phyloP scores from a whole-genome alignment of 53 echinoderm and acorn worm species.

The Holothuria scabra region DNA sequence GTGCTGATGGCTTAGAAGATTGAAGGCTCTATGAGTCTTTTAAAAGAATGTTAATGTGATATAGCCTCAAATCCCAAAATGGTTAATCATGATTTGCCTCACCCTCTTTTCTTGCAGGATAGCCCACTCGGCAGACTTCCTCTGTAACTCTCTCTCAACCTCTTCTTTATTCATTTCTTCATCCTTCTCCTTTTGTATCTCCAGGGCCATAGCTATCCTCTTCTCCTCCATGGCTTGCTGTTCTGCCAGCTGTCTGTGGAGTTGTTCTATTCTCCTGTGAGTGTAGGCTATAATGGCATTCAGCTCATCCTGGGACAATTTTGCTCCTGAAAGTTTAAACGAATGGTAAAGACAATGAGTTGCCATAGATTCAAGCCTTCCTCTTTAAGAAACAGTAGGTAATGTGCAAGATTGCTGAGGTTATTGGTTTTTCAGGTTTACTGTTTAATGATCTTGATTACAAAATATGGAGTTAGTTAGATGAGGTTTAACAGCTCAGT shows the following conservation, averaged over 20 bases:
- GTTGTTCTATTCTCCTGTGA: slow-evolving; percentile 88
- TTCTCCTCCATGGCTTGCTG: slow-evolving; percentile 86
- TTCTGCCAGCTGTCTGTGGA: slow-evolving; percentile 88
- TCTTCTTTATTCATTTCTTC: slow-evolving; percentile 61
- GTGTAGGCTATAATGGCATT: slow-evolving; percentile 94
- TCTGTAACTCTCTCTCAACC: slow-evolving; percentile 75
- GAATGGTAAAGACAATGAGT: no score
- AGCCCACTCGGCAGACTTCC: slow-evolving; percentile 69
- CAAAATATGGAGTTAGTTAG: no score
- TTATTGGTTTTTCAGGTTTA: no score
- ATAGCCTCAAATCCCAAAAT: no score
- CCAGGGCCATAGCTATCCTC: slow-evolving; percentile 67
- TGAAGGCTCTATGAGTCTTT: no score
- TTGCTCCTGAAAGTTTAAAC: slow-evolving; percentile 63
- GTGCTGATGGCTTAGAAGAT: no score
- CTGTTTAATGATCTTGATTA: no score
- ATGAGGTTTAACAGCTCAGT: no score
- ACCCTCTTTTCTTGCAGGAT: slow-evolving; percentile 83
- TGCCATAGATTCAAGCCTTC: neutral
- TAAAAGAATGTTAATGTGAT: no score
- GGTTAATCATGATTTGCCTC: neutral
- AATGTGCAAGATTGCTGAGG: no score
- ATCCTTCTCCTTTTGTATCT: slow-evolving; percentile 70
- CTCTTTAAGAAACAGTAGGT: neutral
- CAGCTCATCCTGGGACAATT: slow-evolving; percentile 87